Evolutionary conservation across 1,140 invertebrate species (phyloP), one percentile per base, ranked within the genome.

Genomic region (Orchesella cincta): DNA sequence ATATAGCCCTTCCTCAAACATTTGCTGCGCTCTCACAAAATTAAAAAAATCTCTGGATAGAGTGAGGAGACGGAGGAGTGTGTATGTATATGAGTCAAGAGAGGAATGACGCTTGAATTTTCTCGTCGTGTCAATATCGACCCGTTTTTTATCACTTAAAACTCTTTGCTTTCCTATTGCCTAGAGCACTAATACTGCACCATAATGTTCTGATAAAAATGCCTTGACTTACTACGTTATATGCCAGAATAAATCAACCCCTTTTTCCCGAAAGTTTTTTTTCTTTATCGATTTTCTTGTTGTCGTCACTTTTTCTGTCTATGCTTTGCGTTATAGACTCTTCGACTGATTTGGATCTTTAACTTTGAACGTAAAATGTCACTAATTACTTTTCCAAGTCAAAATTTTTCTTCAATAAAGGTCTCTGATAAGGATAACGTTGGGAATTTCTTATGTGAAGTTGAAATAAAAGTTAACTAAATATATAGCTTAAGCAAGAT

Each of bases 91-190:
- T n/a, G 62, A 67, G 62, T 29, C 28, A 67, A 33, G 62, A 67
- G 31, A 14, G 31, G 62, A 67, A 67, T 67, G 62, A 67, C 62
- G 62, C 62, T 33, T 67, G 62, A 67, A 67, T 67, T 31, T 67
- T 67, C 62, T 67, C 62, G 26, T 33, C 62, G 62, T 67, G 62
- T 67, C 62, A 67, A 67, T 67, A 67, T 67, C 62, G 62, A 67
- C 62, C 62, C 62, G 62, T 67, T 67, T 67, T 67, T 67, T 67
- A 67, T 67, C 62, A 67, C 62, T 67, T 67, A 23, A 67, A 67
- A 67, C 62, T 67, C 62, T n/a, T 57, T 57, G 5, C 23, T 57
- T 67, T 67, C n/a, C 62, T 29, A 12, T 67, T 5, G 28, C 62
- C 62, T 67, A 29, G 33, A 67, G 62, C 62, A 67, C 31, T 33